Evolutionary conservation across 2,113 vertebrate genomes (phyloP), one percentile per base, ranked within the genome.

Genomic region (Onychostoma macrolepis): DNA sequence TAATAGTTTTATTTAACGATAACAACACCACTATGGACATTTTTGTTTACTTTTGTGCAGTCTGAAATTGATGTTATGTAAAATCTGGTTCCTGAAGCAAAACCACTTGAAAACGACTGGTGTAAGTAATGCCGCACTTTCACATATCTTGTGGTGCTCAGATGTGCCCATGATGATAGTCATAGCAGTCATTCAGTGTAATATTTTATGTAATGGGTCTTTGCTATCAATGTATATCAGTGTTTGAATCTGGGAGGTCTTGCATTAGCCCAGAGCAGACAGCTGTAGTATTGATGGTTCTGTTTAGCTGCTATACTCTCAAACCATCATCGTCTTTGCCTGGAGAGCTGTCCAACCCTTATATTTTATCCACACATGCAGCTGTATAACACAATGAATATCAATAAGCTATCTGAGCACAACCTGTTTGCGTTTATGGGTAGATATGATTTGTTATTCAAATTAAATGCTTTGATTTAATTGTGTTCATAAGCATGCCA

Each of bases 381-480:
- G 58, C 17, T 50, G 13, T 50, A 8, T 83, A 71, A 50, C 5
- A 5, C 28, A 48, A 7, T 83, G 63, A 71, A 50, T 53, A 28
- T 71, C 65, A 83, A 53, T 83, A 71, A 71, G 81, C 65, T 28
- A n/a, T 53, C 81, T 30, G 63, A 71, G 12, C 7, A 24, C 38
- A 80, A 80, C 79, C 56, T 41, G 56, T 63, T 69, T 9, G 3
- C 28, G 17, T 83, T 19, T 82, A 43, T 82, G 58, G n/a, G 7
- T 82, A 83, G 81, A 83, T 71, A 83, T 41, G 65, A 86, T 82
- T 63, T 82, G 65, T 61, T 45, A 75, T 81, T 80, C 53, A 87
- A 82, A 87, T 83, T 83, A 28, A 71, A 83, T 48, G 80, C 71
- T 50, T 61, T 87, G 80, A 83, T 83, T 76, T 75, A 87, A 87